These are phyloP conservation scores for Agrotis puta DNA, from an alignment of 2,888 invertebrate genomes.

Conservation along the genomic window DNA sequence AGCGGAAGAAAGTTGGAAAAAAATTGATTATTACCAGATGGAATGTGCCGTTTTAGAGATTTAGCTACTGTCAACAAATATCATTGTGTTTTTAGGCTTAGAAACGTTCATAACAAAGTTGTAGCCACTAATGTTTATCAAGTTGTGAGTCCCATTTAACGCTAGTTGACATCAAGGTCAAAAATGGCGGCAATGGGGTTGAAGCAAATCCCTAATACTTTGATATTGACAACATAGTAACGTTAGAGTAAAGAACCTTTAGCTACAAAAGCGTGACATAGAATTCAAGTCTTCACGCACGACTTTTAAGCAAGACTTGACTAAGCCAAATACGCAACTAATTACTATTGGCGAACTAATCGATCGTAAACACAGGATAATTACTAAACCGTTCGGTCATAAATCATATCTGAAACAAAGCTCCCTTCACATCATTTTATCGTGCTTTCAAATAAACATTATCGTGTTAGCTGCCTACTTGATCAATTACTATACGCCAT, in stretches of 20 bases:
- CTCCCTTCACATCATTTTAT: conserved; percentile 11
- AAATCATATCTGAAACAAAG: conserved; percentile 29
- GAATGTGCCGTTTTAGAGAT: conserved; percentile 26
- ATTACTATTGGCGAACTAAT: conserved; percentile 27
- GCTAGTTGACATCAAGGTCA: background rate
- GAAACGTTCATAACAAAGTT: conserved; percentile 12
- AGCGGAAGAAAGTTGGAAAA: conserved; percentile 8
- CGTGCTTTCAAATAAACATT: conserved; percentile 18
- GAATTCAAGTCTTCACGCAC: conserved; percentile 22
- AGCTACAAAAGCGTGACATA: background rate
- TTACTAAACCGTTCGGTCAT: conserved; percentile 11
- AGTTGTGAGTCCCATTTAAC: background rate
- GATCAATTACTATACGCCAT: conserved; percentile 16
- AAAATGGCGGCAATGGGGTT: background rate
- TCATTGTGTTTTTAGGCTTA: conserved; percentile 8
- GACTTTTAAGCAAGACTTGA: conserved; percentile 8
- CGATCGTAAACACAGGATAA: conserved; percentile 37
- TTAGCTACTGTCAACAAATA: conserved; percentile 4
- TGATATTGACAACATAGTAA: background rate
- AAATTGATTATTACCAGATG: conserved; percentile 37
- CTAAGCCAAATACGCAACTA: conserved; percentile 18
- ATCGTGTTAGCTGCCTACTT: conserved; percentile 13
- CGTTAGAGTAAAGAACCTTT: background rate
- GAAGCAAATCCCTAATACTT: background rate
- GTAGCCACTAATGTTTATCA: background rate